Percentiles rank a stretch among this genome's conserved stretches.
These are phyloP conservation scores for Ophion obscuratus DNA, from an alignment of 2,888 invertebrate genomes.

Conservation along the genomic window DNA sequence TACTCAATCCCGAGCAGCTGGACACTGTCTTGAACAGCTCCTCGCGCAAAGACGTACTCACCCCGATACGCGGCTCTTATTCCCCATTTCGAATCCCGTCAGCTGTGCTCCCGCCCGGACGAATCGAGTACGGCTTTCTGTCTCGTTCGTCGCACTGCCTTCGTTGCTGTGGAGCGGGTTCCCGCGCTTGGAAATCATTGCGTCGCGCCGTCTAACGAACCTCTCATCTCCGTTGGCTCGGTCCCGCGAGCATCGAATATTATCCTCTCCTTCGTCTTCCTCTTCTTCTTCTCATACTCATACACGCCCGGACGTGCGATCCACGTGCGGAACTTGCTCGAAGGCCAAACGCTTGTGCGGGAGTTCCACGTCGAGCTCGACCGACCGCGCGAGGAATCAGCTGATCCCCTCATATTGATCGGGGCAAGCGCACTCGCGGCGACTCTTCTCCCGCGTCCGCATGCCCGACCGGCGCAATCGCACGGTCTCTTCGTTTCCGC, in stretches of 20 bases:
- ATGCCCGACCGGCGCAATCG: background rate
- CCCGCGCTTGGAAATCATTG: constrained; percentile 9
- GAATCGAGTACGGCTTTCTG: background rate
- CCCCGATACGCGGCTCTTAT: background rate
- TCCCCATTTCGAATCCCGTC: background rate
- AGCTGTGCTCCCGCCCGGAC: constrained; percentile 4
- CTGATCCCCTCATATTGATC: constrained; percentile 73
- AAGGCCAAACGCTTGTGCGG: background rate
- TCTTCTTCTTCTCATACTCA: constrained; percentile 16
- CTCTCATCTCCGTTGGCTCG: constrained; percentile 23
- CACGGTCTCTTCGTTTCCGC: background rate
- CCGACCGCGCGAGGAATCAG: constrained; percentile 47
- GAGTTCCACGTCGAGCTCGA: background rate
- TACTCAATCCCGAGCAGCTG: too few species aligned
- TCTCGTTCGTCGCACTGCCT: background rate
- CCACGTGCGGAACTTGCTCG: background rate
- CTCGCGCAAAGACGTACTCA: background rate
- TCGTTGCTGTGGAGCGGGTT: background rate
- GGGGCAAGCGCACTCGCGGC: constrained; percentile 70
- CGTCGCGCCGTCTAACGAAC: constrained; percentile 41
- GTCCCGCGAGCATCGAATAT: background rate
- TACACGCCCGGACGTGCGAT: background rate
- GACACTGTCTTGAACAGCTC: background rate
- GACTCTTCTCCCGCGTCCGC: background rate
- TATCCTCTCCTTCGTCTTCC: background rate